Percentiles rank a stretch among this genome's conserved stretches.
Conservation (phyloP, 2,113 vertebrate species). For the Scopus umbretta region DNA sequence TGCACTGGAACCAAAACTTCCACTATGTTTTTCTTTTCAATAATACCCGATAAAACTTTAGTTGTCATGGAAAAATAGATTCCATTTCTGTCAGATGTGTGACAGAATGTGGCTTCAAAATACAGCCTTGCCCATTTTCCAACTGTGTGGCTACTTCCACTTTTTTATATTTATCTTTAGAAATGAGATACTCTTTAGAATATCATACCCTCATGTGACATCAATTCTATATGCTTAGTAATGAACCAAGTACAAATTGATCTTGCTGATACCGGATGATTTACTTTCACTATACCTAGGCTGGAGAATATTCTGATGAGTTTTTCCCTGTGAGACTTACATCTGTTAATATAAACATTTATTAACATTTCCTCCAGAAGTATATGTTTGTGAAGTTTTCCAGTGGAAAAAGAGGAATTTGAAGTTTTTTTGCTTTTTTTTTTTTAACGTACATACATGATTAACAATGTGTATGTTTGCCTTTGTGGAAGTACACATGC, state of each 20-base stretch:
- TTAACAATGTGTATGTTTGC: neutral
- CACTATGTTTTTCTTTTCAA: neutral
- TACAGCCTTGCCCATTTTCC: neutral
- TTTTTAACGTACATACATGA: neutral
- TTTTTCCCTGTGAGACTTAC: neutral
- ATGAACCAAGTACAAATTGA: neutral
- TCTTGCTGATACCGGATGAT: neutral
- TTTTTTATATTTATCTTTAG: neutral
- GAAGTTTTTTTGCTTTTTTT: neutral
- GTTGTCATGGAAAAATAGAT: neutral
- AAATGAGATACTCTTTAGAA: neutral
- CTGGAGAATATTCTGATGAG: neutral
- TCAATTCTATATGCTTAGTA: neutral
- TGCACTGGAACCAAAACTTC: neutral
- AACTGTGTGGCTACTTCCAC: neutral
- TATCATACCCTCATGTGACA: neutral
- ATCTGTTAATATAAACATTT: neutral
- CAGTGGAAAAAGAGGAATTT: neutral
- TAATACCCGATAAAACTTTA: neutral
- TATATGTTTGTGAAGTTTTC: neutral
- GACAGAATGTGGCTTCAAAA: neutral
- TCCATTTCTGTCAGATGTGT: neutral
- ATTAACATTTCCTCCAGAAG: neutral
- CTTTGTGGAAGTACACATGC: neutral
- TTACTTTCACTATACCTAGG: neutral